Evolutionary conservation across 64 coral and sea anemone genomes (phyloP).

Genomic region (Trachythela sp.): DNA sequence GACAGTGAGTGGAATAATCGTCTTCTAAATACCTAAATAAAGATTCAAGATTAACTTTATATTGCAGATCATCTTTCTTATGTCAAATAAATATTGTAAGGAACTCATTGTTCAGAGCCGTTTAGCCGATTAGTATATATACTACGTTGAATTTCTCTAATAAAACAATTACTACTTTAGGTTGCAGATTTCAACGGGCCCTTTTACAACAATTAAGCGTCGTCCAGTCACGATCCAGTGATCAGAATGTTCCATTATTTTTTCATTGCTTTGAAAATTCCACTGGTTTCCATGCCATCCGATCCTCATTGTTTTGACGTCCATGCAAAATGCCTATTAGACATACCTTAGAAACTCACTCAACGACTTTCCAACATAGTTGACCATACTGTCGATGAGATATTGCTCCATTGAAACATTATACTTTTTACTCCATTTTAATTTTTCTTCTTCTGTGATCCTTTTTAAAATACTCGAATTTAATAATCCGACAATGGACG

Average conservation of each 20-base stretch:
- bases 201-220: too few species aligned
- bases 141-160: too few species aligned
- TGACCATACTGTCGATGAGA: neutral
- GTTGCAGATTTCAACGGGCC: too few species aligned
- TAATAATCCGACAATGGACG: neutral
- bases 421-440: neutral
- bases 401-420: neutral
- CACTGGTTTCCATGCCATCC: too few species aligned
- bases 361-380: neutral
- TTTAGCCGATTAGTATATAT: too few species aligned
- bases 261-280: too few species aligned
- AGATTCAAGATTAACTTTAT: neutral
- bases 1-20: constrained; percentile 52
- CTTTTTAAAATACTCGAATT: neutral
- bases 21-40: constrained; percentile 49
- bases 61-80: too few species aligned
- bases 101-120: neutral
- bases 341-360: neutral
- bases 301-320: too few species aligned
- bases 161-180: too few species aligned
- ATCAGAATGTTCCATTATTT: too few species aligned
- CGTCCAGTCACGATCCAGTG: too few species aligned
- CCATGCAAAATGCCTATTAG: too few species aligned
- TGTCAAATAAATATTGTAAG: neutral
- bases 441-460: neutral